Evolutionary conservation across 2,888 invertebrate species (phyloP).

Genomic region (Coenonympha glycerion): DNA sequence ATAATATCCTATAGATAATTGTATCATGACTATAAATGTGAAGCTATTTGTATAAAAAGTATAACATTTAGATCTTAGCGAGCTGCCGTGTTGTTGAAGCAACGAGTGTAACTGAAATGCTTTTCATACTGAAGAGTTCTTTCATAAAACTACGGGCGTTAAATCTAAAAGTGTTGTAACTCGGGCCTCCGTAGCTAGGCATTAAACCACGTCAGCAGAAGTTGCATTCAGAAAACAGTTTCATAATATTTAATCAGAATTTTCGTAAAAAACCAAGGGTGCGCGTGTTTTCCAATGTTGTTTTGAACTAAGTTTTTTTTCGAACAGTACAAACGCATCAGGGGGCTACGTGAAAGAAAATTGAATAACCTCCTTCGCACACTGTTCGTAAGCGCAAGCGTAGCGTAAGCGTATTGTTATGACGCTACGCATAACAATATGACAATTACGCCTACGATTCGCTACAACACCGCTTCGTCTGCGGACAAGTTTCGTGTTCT

Average conservation of each 20-base stretch:
- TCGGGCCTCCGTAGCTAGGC: neutral
- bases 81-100: neutral
- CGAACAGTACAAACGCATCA: neutral
- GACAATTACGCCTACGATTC: no score
- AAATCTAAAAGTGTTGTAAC: neutral
- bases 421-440: no score
- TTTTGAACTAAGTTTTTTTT: neutral
- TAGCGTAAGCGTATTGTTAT: no score
- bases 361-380: no score
- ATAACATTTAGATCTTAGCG: neutral
- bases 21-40: no score
- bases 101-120: slow-evolving; percentile 9
- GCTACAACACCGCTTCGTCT: no score
- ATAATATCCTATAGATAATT: no score
- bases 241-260: neutral
- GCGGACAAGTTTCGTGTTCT: no score
- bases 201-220: neutral
- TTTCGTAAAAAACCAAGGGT: no score
- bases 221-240: neutral
- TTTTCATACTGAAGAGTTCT: slow-evolving; percentile 5
- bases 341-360: no score
- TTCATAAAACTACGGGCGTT: slow-evolving; percentile 5
- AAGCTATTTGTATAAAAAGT: neutral
- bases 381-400: no score
- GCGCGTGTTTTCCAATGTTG: no score